Base-by-base conservation (phyloP, 1,140 invertebrate genomes). In the Pseudomyrmex pallidus region DNA sequence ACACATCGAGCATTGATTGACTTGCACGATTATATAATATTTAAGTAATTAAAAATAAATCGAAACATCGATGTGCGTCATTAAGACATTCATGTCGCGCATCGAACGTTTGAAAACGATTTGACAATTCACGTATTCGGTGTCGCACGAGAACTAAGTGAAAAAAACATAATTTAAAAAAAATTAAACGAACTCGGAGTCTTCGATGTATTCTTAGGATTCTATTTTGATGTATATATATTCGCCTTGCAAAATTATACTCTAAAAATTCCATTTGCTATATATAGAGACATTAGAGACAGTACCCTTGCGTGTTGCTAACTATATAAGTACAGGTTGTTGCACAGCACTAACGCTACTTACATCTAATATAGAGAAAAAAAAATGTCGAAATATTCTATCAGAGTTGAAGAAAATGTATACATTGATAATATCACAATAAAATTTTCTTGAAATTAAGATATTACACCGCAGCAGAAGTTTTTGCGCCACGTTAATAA, bases 1-100 rank as follows among this genome's bases (percentile, higher is more conserved):
- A 90, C 89, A 92, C 89, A 91, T 87, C 74, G 87, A 91, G 89
- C 85, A 90, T 91, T 82, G 85, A 90, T 91, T 82, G 85, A 91
- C 86, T 91, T 86, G 83, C 86, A 56, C 87, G 82, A 91, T 35
- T 35, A 35, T 52, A 52, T 87, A 80, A 72, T 88, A 59, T 46
- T 84, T 84, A 17, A 64, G 48, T 2, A 66, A 66, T 86, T 57
- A 82, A 86, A 82, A 46, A 86, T 74, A 70, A 59, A 78, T 66
- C 20, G 59, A 61, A 68, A 66, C 10, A 56, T 52, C 48, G 48
- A 68, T 82, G 68, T 25, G 68, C 35, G 35, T 35, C 35, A 35
- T n/a, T 17, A 25, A 78, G 57, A 70, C 17, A 68, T 78, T 68
- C 4, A 63, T 12, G 44, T 68, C 20, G 2, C 35, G 35, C n/a